Base-by-base conservation (phyloP, 2,113 vertebrate species). In the Peromyscus californicus region DNA sequence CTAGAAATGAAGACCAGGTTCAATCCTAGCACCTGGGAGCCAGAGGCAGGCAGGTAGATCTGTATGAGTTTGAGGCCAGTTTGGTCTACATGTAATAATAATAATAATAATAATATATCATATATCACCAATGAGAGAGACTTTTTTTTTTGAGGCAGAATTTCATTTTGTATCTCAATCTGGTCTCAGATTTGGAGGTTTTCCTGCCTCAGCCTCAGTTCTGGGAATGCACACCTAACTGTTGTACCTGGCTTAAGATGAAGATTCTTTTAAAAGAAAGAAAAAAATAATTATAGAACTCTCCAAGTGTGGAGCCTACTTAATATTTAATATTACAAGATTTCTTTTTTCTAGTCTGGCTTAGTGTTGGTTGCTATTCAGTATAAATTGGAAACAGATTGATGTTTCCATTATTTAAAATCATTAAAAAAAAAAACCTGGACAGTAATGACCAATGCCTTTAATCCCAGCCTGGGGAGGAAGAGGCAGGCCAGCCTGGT, bases 291-390 rank as follows among this genome's bases (percentile, higher is more conserved):
- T 90, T 65, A 24, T 85, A 82, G 65, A 95, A 92, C 31, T 76
- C 24, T 95, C 57, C 19, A 57, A 75, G 22, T 48, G n/a, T 92
- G 24, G 51, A 22, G 59, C 39, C 96, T 82, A 42, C 83, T 89
- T 89, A 94, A 94, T 61, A 90, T 82, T 97, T 91, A 70, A 87
- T 89, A 79, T 42, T 89, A 0, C 42, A 97, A 95, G 33, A 85
- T 93, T 78, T 95, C 26, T 72, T 93, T 94, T 95, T 91, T 24
- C 26, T 57, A 87, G 83, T 91, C 51, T 95, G 54, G 3, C 31
- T 96, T 95, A 93, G 36, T 69, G 15, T 96, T 97, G 48, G 54
- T 94, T 97, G 92, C 57, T 91, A 7, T 72, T 22, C 82, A 91
- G 10, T 92, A 54, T 87, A 72, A 97, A 96, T 29, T 95, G 48